A percentile compares a stretch with the other conserved stretches of the same genome.
Conservation (phyloP, 1,140 invertebrate genomes). For the Sitobion miscanthi region DNA sequence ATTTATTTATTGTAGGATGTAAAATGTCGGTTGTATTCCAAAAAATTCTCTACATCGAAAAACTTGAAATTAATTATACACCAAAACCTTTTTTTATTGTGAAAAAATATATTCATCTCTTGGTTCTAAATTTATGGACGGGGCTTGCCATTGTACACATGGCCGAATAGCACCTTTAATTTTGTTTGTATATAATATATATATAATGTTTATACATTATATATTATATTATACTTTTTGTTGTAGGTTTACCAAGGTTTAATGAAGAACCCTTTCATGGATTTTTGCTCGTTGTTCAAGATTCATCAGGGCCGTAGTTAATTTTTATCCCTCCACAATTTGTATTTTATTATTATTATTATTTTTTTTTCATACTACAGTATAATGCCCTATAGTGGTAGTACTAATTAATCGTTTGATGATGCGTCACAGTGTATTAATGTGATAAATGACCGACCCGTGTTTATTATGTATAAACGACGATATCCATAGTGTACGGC, state of each 20-base stretch:
- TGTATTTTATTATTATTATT: constrained; percentile 16
- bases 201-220: not conserved
- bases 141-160: constrained; percentile 1
- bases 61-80: constrained; percentile 30
- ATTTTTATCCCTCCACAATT: not conserved
- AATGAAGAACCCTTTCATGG: constrained; percentile 45
- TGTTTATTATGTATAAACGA: constrained; percentile 51
- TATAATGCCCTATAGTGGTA: not conserved
- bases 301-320: constrained; percentile 35
- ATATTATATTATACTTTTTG: constrained; percentile 14
- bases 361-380: not conserved
- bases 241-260: not conserved
- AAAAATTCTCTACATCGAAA: not conserved
- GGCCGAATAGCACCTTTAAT: constrained; percentile 24
- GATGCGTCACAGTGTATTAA: constrained; percentile 42
- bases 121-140: constrained; percentile 14
- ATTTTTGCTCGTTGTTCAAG: constrained; percentile 21
- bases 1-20: not conserved
- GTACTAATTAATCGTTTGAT: constrained; percentile 50
- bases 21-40: not conserved
- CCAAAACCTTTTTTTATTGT: not conserved
- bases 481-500: not conserved
- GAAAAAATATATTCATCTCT: not conserved
- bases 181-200: not conserved
- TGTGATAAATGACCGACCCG: constrained; percentile 50